Percentiles rank a stretch among this genome's conserved stretches.
Evolutionary conservation across 2,888 invertebrate species (phyloP).

Genomic region (Zaprionus obscuricornis): DNA sequence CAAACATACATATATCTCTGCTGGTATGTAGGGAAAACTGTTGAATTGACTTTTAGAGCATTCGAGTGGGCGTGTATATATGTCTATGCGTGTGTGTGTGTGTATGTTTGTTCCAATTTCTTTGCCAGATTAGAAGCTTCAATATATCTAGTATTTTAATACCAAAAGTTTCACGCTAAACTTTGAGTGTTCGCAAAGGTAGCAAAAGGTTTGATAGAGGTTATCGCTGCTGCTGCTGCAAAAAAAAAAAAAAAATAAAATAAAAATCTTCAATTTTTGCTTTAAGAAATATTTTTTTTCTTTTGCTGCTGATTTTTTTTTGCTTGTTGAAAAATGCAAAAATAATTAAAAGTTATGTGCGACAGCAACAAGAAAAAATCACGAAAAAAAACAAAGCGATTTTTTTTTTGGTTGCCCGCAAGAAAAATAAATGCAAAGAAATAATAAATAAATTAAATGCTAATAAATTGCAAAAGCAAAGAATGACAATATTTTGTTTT

Average conservation of each 20-base stretch:
- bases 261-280: too few relatives aligned
- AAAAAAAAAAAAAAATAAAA: too few relatives aligned
- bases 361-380: not conserved
- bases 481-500: constrained; percentile 30
- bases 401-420: constrained; percentile 9
- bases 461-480: constrained; percentile 64
- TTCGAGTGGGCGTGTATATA: constrained; percentile 11
- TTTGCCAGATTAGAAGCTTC: not conserved
- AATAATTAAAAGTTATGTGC: constrained; percentile 33
- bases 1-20: constrained; percentile 6
- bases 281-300: too few relatives aligned
- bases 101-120: constrained; percentile 37
- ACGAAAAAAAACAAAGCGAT: not conserved
- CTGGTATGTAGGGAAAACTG: constrained; percentile 17
- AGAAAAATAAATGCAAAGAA: constrained; percentile 20
- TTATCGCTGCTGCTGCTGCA: too few relatives aligned
- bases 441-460: constrained; percentile 56
- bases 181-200: constrained; percentile 8
- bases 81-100: constrained; percentile 35
- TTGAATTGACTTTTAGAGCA: constrained; percentile 39
- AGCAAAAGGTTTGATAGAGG: too few relatives aligned
- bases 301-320: too few relatives aligned
- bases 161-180: constrained; percentile 22
- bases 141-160: constrained; percentile 35
- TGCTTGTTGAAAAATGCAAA: constrained; percentile 21